phyloP scores from a whole-genome alignment of 2,888 invertebrate species.

The Drosophila quasianomalipes region DNA sequence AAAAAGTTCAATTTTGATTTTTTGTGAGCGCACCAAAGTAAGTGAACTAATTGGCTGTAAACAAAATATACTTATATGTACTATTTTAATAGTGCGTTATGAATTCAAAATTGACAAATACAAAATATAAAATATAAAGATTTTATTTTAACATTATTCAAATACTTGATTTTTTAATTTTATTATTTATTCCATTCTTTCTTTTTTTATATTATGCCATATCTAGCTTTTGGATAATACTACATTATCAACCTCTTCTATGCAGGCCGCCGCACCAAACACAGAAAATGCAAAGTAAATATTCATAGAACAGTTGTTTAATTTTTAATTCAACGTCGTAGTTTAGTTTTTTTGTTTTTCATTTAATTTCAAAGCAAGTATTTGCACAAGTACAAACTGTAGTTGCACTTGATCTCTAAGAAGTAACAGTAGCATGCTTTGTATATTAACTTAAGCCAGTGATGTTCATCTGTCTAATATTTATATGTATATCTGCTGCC shows the following conservation, averaged over 20 bases:
- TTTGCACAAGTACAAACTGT: conserved; percentile 40
- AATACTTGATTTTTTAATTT: conserved; percentile 56
- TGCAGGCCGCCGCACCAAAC: conserved; percentile 86
- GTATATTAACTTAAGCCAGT: neutral
- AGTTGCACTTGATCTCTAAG: conserved; percentile 29
- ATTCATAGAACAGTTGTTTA: conserved; percentile 84
- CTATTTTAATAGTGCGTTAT: conserved; percentile 14
- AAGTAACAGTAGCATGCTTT: conserved; percentile 36
- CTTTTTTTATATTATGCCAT: conserved; percentile 86
- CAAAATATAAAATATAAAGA: neutral
- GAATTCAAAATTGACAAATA: conserved; percentile 26
- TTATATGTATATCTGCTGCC: neutral
- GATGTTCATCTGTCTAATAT: conserved; percentile 13
- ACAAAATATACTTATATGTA: neutral
- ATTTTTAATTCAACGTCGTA: conserved; percentile 54
- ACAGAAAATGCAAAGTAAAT: conserved; percentile 89
- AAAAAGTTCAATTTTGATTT: conserved; percentile 34
- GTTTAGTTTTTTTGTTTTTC: conserved; percentile 27
- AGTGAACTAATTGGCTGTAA: conserved; percentile 63
- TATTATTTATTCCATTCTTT: conserved; percentile 73
- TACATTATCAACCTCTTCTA: conserved; percentile 86
- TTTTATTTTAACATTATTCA: conserved; percentile 48
- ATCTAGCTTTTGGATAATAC: conserved; percentile 89
- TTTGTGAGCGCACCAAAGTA: conserved; percentile 71
- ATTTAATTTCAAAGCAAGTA: conserved; percentile 30